Conservation (phyloP, 2,113 vertebrate species). For the Carlito syrichta region DNA sequence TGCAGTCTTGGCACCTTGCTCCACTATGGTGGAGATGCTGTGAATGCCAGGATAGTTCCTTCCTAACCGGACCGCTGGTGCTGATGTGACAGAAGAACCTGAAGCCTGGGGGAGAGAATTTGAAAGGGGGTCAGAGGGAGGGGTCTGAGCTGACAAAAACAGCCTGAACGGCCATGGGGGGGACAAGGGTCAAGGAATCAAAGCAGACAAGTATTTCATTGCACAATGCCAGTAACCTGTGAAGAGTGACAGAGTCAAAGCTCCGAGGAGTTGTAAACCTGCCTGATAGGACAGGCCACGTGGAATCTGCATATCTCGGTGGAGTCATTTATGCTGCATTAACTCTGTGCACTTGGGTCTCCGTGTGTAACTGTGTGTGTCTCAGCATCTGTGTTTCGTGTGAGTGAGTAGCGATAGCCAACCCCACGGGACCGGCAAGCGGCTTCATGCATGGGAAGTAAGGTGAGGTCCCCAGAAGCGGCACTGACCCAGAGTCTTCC, state of each 20-base stretch:
- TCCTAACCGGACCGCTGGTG: background rate
- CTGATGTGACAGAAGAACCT: background rate
- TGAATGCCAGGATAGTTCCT: background rate
- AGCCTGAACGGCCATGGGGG: background rate
- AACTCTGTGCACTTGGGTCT: background rate
- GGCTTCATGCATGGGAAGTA: background rate
- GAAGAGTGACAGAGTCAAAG: slow-evolving; percentile 45
- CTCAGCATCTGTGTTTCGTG: slow-evolving; percentile 41
- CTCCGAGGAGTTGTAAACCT: background rate
- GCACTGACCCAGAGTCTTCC: background rate
- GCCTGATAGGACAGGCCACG: background rate
- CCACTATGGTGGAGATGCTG: background rate
- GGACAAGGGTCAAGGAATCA: background rate
- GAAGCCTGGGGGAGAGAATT: background rate
- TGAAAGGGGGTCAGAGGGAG: slow-evolving; percentile 38
- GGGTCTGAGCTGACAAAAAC: background rate
- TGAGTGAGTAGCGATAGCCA: background rate
- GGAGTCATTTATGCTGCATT: background rate
- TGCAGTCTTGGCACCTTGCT: background rate
- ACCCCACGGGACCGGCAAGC: background rate
- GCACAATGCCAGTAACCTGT: background rate
- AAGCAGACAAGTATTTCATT: slow-evolving; percentile 18
- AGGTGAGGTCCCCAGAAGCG: background rate
- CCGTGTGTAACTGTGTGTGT: background rate
- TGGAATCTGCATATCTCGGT: background rate